Base-by-base conservation (phyloP, 1,140 invertebrate genomes). In the Drosophila oshimai region DNA sequence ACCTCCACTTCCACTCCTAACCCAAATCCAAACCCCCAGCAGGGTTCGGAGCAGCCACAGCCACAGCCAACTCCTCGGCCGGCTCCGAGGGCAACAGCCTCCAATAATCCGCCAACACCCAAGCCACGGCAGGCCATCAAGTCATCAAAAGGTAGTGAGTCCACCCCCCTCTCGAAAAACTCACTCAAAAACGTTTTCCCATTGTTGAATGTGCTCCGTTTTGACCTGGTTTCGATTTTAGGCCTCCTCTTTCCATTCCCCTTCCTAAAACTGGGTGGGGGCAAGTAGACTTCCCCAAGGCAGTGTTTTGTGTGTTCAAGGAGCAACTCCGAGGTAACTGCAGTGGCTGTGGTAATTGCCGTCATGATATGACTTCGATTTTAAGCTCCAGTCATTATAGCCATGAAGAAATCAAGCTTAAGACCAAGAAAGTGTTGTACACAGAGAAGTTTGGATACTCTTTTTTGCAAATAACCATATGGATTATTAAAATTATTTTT, bases 121-220 rank as follows among this genome's bases (percentile, higher is more conserved):
- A 91, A 91, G 51, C 90, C 90, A 7, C 79, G 90, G 46, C 80
- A 86, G 72, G 80, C 80, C 55, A 60, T 89, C 89, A 91, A 83
- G 83, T 79, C 77, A 64, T 72, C 80, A 54, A 86, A 86, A 86
- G 80, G 80, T 86, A 86, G 70, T 36, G 41, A 22, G 15, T 44
- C 41, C n/a, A 44, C 41, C 49, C 34, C 51, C 22, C 24, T 29
- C n/a, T 26, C 36, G 13, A 13, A 47, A 46, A 13, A 4, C 36
- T 46, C 20, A 24, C n/a, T n/a, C n/a, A 37, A 62, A 49, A 58
- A 36, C 26, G 53, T 31, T 45, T 60, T 26, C 39, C 28, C 58
- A 62, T 62, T 62, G 58, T 62, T 62, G 58, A 58, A 62, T 62
- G 53, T 71, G 31, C 71, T 64, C 64, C 61, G 45, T 34, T 75